phyloP scores from a whole-genome alignment of 2,113 vertebrate genomes.

The Pelvicachromis taeniatus region DNA sequence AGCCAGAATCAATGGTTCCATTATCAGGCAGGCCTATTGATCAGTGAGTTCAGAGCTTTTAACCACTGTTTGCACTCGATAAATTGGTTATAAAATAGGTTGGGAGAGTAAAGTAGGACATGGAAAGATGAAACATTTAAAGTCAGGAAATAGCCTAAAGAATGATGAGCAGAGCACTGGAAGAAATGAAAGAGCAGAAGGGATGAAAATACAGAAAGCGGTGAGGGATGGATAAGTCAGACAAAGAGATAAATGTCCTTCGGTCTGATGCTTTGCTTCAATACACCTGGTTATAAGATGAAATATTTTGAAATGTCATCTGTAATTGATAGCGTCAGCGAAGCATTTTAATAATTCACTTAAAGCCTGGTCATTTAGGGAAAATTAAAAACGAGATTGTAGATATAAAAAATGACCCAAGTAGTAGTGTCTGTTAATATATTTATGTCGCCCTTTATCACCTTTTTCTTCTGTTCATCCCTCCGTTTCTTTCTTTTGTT shows the following conservation, averaged over 20 bases:
- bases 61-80: conserved; percentile 11
- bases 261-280: background rate
- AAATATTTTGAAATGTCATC: background rate
- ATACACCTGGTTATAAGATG: background rate
- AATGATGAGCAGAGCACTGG: background rate
- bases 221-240: background rate
- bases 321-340: rapidly evolving
- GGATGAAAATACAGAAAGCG: background rate
- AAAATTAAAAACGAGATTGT: background rate
- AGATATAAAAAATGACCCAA: background rate
- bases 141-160: background rate
- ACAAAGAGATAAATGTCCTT: background rate
- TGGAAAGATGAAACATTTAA: background rate
- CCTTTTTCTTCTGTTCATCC: background rate
- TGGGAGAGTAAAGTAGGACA: background rate
- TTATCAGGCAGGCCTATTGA: conserved; percentile 21
- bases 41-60: conserved; percentile 18
- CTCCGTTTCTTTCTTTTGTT: conserved; percentile 46
- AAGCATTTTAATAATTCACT: background rate
- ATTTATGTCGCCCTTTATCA: background rate
- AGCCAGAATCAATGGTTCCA: conserved; percentile 35
- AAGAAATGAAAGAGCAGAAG: background rate
- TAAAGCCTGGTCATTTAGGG: background rate
- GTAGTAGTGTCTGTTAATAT: background rate
- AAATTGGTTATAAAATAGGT: conserved; percentile 6